Conservation (phyloP, 2,888 invertebrate genomes). For the Tetragonisca angustula region DNA sequence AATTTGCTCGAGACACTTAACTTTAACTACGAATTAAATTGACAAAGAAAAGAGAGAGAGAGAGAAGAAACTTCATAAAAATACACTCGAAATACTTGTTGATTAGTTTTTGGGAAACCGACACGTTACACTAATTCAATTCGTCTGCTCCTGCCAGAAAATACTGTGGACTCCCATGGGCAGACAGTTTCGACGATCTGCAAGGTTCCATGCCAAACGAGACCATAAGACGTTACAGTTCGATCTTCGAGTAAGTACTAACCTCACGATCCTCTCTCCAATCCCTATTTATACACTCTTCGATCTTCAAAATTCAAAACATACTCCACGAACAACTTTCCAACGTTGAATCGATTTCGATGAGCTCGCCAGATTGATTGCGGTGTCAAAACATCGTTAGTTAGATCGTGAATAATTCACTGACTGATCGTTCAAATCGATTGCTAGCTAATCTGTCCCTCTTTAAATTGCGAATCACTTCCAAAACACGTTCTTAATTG, state of each 20-base stretch:
- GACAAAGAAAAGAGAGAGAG: too few species aligned
- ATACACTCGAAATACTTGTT: too few species aligned
- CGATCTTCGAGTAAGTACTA: conserved; percentile 90
- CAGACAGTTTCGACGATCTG: conserved; percentile 91
- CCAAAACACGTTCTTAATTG: not conserved
- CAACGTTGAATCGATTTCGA: not conserved
- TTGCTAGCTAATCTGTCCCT: not conserved
- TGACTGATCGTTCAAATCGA: conserved; percentile 26
- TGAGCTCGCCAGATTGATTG: not conserved
- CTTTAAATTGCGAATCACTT: not conserved
- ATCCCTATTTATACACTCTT: not conserved
- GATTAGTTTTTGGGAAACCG: too few species aligned
- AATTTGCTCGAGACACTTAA: not conserved
- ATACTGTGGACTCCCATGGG: conserved; percentile 93
- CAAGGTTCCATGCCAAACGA: conserved; percentile 95
- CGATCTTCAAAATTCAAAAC: not conserved
- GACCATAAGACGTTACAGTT: conserved; percentile 92
- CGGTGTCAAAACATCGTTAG: not conserved
- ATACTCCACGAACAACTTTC: not conserved
- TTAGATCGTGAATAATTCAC: too few species aligned
- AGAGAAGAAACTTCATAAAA: too few species aligned
- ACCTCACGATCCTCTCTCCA: too few species aligned
- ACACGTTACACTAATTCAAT: not conserved
- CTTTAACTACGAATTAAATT: not conserved
- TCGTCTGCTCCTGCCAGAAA: conserved; percentile 85